Evolutionary conservation across 1,140 invertebrate genomes (phyloP).

Genomic region (Leguminivora glycinivorella): DNA sequence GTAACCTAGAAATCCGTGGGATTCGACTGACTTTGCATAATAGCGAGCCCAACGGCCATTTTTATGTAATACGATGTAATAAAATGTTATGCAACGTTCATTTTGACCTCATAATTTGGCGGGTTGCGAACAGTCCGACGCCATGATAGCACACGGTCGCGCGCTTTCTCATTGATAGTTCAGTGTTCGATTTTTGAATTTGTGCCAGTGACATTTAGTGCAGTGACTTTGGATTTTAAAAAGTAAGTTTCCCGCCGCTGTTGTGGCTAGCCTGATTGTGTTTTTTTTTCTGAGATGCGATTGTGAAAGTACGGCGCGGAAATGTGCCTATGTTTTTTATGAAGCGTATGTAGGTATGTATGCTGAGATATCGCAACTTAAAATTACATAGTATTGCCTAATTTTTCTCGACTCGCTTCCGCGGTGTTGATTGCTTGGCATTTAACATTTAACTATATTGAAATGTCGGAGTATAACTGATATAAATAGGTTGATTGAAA

Average conservation of each 20-base stretch:
- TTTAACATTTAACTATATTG: conserved; percentile 18
- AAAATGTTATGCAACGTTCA: conserved; percentile 62
- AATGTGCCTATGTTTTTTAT: conserved; percentile 2
- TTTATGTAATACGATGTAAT: conserved; percentile 74
- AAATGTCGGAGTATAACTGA: background rate
- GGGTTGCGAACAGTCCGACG: conserved; percentile 52
- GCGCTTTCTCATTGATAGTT: conserved; percentile 57
- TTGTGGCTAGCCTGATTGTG: conserved; percentile 3
- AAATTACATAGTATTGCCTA: conserved; percentile 23
- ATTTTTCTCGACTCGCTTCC: conserved; percentile 3
- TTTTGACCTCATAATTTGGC: conserved; percentile 73
- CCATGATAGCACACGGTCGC: conserved; percentile 57
- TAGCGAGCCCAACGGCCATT: conserved; percentile 62
- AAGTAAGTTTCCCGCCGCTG: conserved; percentile 2
- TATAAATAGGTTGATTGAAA: background rate
- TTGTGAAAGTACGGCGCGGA: conserved; percentile 18
- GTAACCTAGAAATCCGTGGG: conserved; percentile 51
- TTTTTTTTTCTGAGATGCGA: conserved; percentile 10
- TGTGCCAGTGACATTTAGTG: conserved; percentile 49
- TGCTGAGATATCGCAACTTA: conserved; percentile 18
- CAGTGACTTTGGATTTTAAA: conserved; percentile 29
- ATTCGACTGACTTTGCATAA: conserved; percentile 61
- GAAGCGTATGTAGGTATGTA: conserved; percentile 22
- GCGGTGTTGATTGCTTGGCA: background rate
- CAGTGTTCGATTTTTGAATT: conserved; percentile 49